These are phyloP conservation scores for Drosophila diplacantha DNA, from an alignment of 2,888 invertebrate genomes.

Conservation along the genomic window DNA sequence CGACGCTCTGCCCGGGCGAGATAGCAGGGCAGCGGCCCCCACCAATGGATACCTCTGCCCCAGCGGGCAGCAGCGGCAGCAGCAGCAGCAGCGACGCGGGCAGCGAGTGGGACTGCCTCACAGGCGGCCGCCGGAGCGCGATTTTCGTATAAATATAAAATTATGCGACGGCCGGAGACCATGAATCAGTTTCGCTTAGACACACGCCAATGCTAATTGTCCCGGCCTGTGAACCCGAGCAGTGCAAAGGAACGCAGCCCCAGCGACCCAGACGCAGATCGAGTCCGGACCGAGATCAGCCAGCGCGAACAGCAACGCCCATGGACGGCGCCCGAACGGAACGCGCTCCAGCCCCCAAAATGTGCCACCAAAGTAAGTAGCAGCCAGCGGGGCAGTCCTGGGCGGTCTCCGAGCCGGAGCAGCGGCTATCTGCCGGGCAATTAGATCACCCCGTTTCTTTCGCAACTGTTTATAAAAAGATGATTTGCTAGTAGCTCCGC, in stretches of 20 bases:
- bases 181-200: constrained; percentile 66
- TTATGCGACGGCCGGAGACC: constrained; percentile 50
- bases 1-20: constrained; percentile 2
- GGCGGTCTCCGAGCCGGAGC: too few species aligned
- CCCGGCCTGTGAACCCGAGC: constrained; percentile 30
- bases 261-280: not conserved
- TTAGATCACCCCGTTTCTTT: constrained; percentile 34
- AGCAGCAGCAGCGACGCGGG: constrained; percentile 24
- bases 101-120: constrained; percentile 50
- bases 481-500: constrained; percentile 12
- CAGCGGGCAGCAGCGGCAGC: constrained; percentile 6
- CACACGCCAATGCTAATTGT: constrained; percentile 68
- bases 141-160: constrained; percentile 71
- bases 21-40: constrained; percentile 10
- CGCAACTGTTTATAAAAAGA: constrained; percentile 39
- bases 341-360: constrained; percentile 29
- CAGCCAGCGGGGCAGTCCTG: not conserved
- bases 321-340: constrained; percentile 29
- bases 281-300: not conserved
- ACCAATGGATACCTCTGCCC: constrained; percentile 10
- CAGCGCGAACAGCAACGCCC: not conserved
- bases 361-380: constrained; percentile 57
- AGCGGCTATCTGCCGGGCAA: not conserved
- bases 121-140: constrained; percentile 31
- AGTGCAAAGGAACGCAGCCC: constrained; percentile 3